Conservation (phyloP, 2,888 invertebrate genomes). For the Spilosoma lubricipeda region DNA sequence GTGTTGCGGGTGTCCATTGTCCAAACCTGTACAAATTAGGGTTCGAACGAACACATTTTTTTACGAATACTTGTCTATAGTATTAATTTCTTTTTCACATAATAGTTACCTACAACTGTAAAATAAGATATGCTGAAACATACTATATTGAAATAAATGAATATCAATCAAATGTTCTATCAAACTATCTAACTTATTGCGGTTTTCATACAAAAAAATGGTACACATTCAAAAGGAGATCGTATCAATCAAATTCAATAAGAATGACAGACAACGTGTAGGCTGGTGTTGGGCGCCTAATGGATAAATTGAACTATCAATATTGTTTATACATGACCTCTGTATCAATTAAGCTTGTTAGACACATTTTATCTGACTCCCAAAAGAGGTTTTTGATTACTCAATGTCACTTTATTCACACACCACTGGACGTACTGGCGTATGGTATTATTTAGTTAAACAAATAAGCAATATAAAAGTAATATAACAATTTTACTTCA, state of each 20-base stretch:
- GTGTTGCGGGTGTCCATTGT: no score
- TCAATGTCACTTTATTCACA: constrained; percentile 35
- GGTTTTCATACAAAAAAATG: constrained; percentile 30
- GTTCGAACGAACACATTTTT: no score
- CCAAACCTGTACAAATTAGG: no score
- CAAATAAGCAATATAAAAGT: background rate
- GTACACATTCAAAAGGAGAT: constrained; percentile 26
- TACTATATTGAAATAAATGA: background rate
- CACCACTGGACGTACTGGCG: background rate
- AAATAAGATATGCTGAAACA: background rate
- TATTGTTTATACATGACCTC: constrained; percentile 47
- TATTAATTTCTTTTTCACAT: no score
- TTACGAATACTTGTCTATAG: no score
- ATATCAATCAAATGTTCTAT: background rate
- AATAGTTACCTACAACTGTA: background rate
- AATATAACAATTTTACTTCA: background rate
- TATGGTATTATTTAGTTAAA: background rate
- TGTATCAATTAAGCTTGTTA: constrained; percentile 52
- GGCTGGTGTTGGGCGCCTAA: constrained; percentile 42
- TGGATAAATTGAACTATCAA: constrained; percentile 52
- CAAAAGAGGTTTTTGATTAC: constrained; percentile 44
- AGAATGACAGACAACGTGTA: constrained; percentile 46
- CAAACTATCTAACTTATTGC: background rate
- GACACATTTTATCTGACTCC: constrained; percentile 38
- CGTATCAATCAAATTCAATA: constrained; percentile 43